A percentile compares a stretch with the other conserved stretches of the same genome.
These are phyloP conservation scores for Drosophila merina DNA, from an alignment of 2,888 invertebrate genomes.

Conservation along the genomic window DNA sequence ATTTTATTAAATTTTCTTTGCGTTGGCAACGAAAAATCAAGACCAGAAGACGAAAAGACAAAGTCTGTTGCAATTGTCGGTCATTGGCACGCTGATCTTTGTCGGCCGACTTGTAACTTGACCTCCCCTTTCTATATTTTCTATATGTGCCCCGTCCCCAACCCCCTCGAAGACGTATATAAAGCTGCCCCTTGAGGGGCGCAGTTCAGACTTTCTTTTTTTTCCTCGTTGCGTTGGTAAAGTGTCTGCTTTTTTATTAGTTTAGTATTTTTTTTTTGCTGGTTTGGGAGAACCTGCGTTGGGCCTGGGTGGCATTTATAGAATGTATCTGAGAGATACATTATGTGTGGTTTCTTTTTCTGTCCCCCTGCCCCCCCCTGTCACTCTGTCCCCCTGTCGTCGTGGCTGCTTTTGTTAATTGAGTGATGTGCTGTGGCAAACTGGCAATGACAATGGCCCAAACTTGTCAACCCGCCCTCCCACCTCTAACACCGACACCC, in stretches of 20 bases:
- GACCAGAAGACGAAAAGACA: constrained; percentile 6
- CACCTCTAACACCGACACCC: not conserved
- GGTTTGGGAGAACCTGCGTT: not conserved
- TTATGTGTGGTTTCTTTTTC: constrained; percentile 9
- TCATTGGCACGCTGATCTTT: constrained; percentile 48
- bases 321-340: constrained; percentile 2
- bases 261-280: constrained; percentile 22
- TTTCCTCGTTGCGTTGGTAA: constrained; percentile 68
- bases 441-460: constrained; percentile 52
- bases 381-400: not conserved
- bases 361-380: not conserved
- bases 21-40: constrained; percentile 16
- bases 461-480: constrained; percentile 26
- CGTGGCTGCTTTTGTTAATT: constrained; percentile 27
- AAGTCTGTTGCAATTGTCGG: constrained; percentile 42
- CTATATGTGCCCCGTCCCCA: constrained; percentile 22
- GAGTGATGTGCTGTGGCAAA: constrained; percentile 47
- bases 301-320: constrained; percentile 10
- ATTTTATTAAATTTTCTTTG: constrained; percentile 4
- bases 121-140: constrained; percentile 24
- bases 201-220: constrained; percentile 43
- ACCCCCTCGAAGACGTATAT: not conserved
- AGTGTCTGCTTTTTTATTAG: constrained; percentile 30
- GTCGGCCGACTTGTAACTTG: constrained; percentile 32
- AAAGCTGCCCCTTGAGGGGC: constrained; percentile 24